Evolutionary conservation across 2,113 vertebrate genomes (phyloP).

Genomic region (Gorsachius goisagi): DNA sequence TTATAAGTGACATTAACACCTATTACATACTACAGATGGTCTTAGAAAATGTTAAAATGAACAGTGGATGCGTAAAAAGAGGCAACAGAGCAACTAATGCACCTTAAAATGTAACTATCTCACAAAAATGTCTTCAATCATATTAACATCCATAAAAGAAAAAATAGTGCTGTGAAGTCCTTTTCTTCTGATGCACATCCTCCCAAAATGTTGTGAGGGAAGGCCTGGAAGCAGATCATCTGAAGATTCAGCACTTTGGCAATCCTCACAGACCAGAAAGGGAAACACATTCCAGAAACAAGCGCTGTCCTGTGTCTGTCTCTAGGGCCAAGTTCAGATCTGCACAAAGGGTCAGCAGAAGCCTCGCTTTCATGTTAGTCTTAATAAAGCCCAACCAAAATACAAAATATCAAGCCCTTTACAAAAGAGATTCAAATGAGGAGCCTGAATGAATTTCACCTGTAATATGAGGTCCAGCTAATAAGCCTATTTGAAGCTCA

Average conservation of each 20-base stretch:
- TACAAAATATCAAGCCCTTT: background rate
- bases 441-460: background rate
- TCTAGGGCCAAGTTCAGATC: background rate
- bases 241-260: background rate
- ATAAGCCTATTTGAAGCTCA: background rate
- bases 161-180: background rate
- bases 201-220: background rate
- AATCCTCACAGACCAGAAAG: background rate
- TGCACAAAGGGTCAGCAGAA: background rate
- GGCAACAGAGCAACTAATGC: slow-evolving; percentile 17
- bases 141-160: slow-evolving; percentile 26
- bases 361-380: background rate
- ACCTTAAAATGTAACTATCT: slow-evolving; percentile 26
- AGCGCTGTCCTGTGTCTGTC: background rate
- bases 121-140: slow-evolving; percentile 30
- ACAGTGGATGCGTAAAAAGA: background rate
- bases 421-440: background rate
- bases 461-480: background rate
- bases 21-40: slow-evolving; percentile 2
- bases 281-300: background rate
- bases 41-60: slow-evolving; percentile 51
- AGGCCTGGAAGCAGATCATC: background rate
- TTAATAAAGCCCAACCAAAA: background rate
- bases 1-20: slow-evolving; percentile 34
- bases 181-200: background rate